phyloP scores from a whole-genome alignment of 2,888 invertebrate genomes.

The Epicampocera succincta region DNA sequence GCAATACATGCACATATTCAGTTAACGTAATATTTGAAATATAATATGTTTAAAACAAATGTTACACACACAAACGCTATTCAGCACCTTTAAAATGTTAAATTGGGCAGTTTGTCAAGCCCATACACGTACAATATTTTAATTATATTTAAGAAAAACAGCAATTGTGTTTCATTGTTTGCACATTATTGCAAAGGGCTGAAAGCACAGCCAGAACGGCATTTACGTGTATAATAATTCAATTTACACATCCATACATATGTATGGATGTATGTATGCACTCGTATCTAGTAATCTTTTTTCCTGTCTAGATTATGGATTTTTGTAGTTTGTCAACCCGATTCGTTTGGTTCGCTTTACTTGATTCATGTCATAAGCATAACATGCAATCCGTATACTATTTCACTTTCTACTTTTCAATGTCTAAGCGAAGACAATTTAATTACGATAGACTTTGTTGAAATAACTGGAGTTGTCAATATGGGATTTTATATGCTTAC shows the following conservation, averaged over 20 bases:
- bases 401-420: conserved; percentile 56
- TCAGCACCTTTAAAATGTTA: background rate
- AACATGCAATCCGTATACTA: conserved; percentile 39
- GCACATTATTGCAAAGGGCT: background rate
- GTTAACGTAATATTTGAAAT: conserved; percentile 12
- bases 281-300: background rate
- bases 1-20: conserved; percentile 1
- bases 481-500: background rate
- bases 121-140: background rate
- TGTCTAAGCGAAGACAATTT: conserved; percentile 39
- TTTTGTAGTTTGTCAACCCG: conserved; percentile 49
- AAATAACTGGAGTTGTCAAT: conserved; percentile 27
- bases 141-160: too few relatives aligned
- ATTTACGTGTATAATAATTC: conserved; percentile 4
- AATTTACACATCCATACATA: background rate
- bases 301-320: conserved; percentile 9
- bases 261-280: too few relatives aligned
- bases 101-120: conserved; percentile 14
- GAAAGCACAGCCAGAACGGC: background rate
- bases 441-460: conserved; percentile 38
- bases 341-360: conserved; percentile 56
- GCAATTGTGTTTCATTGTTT: background rate
- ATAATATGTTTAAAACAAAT: background rate
- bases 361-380: conserved; percentile 31
- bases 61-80: background rate